Percentiles rank a stretch among this genome's conserved stretches.
phyloP scores from a whole-genome alignment of 2,113 vertebrate species.

The Tauraco erythrolophus region DNA sequence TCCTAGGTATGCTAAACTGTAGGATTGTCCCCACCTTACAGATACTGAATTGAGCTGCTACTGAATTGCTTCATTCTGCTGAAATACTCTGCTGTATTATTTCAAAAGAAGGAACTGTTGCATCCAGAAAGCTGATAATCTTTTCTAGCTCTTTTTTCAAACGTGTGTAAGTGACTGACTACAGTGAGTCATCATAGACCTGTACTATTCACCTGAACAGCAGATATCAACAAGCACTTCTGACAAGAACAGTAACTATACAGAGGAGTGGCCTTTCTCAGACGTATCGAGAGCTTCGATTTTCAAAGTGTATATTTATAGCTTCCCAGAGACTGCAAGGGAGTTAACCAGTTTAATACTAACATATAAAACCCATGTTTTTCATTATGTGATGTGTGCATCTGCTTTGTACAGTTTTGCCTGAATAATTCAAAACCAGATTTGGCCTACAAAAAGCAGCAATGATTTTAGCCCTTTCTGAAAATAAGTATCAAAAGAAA shows the following conservation, averaged over 20 bases:
- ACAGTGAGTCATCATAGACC: background rate
- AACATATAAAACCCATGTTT: background rate
- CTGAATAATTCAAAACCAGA: background rate
- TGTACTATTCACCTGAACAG: background rate
- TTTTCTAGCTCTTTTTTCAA: background rate
- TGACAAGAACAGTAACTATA: background rate
- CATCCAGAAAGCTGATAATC: background rate
- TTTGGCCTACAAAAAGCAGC: background rate
- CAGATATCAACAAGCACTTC: background rate
- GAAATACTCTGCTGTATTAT: background rate
- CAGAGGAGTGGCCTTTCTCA: background rate
- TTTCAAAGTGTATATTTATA: background rate
- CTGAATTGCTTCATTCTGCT: background rate
- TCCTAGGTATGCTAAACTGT: background rate
- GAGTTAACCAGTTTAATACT: background rate
- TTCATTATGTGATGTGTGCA: background rate
- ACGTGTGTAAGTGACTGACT: rapidly evolving
- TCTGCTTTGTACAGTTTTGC: background rate
- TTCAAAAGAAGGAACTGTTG: background rate
- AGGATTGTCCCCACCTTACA: background rate
- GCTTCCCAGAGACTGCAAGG: background rate
- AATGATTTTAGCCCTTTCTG: background rate
- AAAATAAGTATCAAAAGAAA: background rate
- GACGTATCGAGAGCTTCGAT: background rate
- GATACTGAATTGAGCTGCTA: background rate